Evolutionary conservation across 2,888 invertebrate genomes (phyloP), one percentile per base, ranked within the genome.

Genomic region (Sipunculus nudus): DNA sequence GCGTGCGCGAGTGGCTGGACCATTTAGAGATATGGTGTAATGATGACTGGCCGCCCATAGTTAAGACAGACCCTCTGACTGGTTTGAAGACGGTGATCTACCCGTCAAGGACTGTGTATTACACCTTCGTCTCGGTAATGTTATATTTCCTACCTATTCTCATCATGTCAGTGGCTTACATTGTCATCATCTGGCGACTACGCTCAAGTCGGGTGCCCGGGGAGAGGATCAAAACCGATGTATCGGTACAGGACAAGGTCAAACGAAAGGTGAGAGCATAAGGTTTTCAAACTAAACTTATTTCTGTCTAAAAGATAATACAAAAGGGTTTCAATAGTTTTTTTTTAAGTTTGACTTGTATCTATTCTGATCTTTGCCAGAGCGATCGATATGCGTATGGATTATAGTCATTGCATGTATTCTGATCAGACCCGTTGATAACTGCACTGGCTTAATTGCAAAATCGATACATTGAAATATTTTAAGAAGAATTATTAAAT

Each of bases 81-180:
- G 61, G 54, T 41, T 29, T 45, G 16, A 69, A 43, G 8, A 71
- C 53, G 0, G 38, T 28, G 19, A 48, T 53, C 3, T 70, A 0
- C 70, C 85, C 1, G 80, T 90, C 16, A 81, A 90, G 55, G 87
- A 89, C 40, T 32, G 87, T 90, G 35, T 93, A 93, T 77, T 93
- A 92, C 91, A 90, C 92, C 69, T 88, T 92, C 28, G 87, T 92
- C 2, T 86, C 91, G 21, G 87, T 89, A 0, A 86, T 92, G 8
- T 82, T 92, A 21, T 92, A 92, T 1, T 92, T 92, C 90, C 78
- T 92, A 26, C 93, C 93, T 0, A 83, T 92, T 25, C 84, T 88
- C 0, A 86, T 91, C 0, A 92, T 93, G 90, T 82, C 89, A 0
- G 79, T 90, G n/a, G 89, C 89, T 70, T 91, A 91, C 72, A 87